Conservation (phyloP, 2,888 invertebrate species). For the Anaspis maculata region DNA sequence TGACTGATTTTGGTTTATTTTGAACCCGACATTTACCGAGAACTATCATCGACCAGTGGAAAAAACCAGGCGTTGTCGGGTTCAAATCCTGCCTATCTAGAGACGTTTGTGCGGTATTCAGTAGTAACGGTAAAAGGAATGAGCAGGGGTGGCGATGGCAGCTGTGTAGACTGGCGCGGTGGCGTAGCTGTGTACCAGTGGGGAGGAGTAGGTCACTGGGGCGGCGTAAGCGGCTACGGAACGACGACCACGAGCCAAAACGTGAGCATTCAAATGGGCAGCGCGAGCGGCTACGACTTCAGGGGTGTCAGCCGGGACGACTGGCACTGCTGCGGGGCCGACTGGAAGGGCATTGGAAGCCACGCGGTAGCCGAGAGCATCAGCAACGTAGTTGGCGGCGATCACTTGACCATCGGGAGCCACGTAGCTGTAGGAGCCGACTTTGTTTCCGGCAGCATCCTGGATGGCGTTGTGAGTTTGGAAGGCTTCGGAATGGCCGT, state of each 20-base stretch:
- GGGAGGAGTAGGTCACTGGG: conserved; percentile 2
- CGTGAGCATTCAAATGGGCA: conserved; percentile 38
- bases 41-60: too few species aligned
- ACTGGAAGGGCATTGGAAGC: conserved; percentile 42
- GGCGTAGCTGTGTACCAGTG: conserved; percentile 18
- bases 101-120: too few species aligned
- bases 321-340: conserved; percentile 33
- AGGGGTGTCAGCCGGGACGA: conserved; percentile 21
- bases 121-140: too few species aligned
- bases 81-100: too few species aligned
- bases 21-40: too few species aligned
- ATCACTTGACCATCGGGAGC: conserved; percentile 42
- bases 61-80: too few species aligned
- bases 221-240: conserved; percentile 8
- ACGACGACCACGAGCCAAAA: conserved; percentile 25
- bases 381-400: conserved; percentile 42
- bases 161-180: conserved; percentile 24
- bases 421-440: conserved; percentile 42
- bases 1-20: conserved; percentile 14
- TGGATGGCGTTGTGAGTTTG: conserved; percentile 37
- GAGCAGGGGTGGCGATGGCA: conserved; percentile 33
- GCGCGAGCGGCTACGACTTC: conserved; percentile 42
- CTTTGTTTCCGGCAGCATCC: conserved; percentile 40
- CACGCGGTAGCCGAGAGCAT: conserved; percentile 40
- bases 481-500: conserved; percentile 38